These are phyloP conservation scores for Azemiops feae DNA, from an alignment of 2,113 vertebrate species.

Conservation along the genomic window DNA sequence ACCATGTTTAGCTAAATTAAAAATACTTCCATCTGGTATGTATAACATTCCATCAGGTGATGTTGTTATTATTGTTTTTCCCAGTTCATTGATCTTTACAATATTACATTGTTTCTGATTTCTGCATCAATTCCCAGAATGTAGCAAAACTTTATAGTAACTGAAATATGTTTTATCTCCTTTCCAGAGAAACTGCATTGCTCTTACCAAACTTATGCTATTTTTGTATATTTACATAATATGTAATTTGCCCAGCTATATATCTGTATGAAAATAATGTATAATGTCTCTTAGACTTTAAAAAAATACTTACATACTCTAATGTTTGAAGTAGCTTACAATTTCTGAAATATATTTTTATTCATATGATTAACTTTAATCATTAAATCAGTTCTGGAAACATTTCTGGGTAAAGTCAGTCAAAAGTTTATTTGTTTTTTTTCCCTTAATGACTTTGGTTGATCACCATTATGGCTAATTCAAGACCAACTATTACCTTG, in stretches of 20 bases:
- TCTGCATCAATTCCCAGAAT: not conserved
- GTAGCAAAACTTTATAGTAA: not conserved
- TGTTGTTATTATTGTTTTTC: not conserved
- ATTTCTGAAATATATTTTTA: constrained; percentile 36
- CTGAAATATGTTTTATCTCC: constrained; percentile 14
- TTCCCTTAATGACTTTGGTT: constrained; percentile 53
- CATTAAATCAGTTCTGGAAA: constrained; percentile 49
- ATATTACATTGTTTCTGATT: constrained; percentile 2
- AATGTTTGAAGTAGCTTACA: constrained; percentile 19
- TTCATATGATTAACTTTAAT: constrained; percentile 25
- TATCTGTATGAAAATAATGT: constrained; percentile 6
- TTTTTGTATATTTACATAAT: not conserved
- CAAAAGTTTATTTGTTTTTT: constrained; percentile 24
- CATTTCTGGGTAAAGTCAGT: constrained; percentile 44
- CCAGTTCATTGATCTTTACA: not conserved
- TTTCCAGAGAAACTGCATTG: not conserved
- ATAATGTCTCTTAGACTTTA: constrained; percentile 17
- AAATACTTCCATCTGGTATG: not conserved
- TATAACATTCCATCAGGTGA: not conserved
- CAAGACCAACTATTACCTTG: constrained; percentile 56
- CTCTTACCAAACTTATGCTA: not conserved
- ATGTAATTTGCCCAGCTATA: constrained; percentile 18
- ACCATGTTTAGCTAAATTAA: not conserved
- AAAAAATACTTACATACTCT: constrained; percentile 6
- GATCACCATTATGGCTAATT: constrained; percentile 53